Evolutionary conservation across 2,113 vertebrate species (phyloP), one percentile per base, ranked within the genome.

Genomic region (Setophaga coronata): DNA sequence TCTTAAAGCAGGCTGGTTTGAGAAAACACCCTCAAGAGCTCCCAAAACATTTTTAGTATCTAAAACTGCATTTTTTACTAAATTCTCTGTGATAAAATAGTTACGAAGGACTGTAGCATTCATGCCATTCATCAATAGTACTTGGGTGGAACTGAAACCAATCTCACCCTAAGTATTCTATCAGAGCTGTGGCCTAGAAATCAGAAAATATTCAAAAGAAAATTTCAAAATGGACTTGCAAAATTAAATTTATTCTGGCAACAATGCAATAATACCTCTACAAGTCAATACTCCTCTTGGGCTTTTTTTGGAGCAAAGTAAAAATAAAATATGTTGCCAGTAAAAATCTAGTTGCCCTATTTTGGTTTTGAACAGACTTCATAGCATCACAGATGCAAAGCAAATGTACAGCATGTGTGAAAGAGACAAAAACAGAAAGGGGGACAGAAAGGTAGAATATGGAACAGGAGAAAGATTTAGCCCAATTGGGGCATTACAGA

Each of bases 301-400:
- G 58, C 38, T 95, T 95, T 91, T 90, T 95, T 82, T 70, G 34
- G 42, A 86, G 58, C 24, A 18, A 91, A 80, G 47, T 69, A 93
- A 96, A 96, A 94, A 95, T 94, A 92, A 94, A 89, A 33, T 23
- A 84, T 21, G 19, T 54, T 95, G 62, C 78, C 81, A 85, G 67
- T 90, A 94, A 91, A 95, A 91, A 82, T 48, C 43, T 65, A 89
- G 65, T 61, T 84, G 83, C 62, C 87, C 93, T 94, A 91, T 82
- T 95, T 94, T 3, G 9, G 73, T 89, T 89, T 62, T 79, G 62
- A 87, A 93, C 65, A 93, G 83, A 89, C 48, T 96, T 91, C 61
- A 70, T 53, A 93, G 24, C 61, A 93, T 83, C 80, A 83, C 77
- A 83, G 91, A 92, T 6, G 9, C 66, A 82, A 96, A 79, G 53